Conservation (phyloP, 2,113 vertebrate genomes). For the Spilogale gracilis region DNA sequence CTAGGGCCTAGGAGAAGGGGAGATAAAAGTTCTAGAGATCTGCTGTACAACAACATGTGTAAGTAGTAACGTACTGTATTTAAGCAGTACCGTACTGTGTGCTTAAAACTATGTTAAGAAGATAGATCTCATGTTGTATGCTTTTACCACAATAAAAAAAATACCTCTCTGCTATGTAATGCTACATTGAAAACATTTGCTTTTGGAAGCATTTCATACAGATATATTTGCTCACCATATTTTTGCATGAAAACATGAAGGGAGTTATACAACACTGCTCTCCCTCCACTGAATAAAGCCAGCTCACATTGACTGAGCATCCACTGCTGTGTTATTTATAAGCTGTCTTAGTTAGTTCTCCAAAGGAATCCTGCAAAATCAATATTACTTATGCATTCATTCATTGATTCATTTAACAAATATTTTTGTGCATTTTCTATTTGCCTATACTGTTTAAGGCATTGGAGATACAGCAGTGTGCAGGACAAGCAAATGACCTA, state of each 20-base stretch:
- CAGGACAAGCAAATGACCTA: constrained; percentile 19
- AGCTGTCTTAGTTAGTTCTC: background rate
- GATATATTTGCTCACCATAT: background rate
- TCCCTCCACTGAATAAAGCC: background rate
- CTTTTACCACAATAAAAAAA: background rate
- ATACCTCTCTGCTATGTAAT: background rate
- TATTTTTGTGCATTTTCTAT: background rate
- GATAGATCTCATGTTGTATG: background rate
- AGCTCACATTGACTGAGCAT: background rate
- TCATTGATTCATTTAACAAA: constrained; percentile 26
- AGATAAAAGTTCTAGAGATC: background rate
- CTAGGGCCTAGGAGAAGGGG: background rate
- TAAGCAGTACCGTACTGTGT: background rate
- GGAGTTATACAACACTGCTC: background rate
- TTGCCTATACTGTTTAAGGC: background rate
- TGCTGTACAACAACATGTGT: background rate
- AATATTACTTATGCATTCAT: background rate
- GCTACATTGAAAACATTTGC: constrained; percentile 17
- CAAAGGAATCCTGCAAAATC: constrained; percentile 10
- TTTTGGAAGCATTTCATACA: constrained; percentile 19
- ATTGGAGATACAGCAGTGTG: background rate
- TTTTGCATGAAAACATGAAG: background rate
- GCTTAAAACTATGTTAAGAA: background rate
- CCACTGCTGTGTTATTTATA: constrained; percentile 3
- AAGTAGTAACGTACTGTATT: background rate